phyloP scores from a whole-genome alignment of 2,797 vertebrate genomes.

The Phrynocephalus vlangalii region DNA sequence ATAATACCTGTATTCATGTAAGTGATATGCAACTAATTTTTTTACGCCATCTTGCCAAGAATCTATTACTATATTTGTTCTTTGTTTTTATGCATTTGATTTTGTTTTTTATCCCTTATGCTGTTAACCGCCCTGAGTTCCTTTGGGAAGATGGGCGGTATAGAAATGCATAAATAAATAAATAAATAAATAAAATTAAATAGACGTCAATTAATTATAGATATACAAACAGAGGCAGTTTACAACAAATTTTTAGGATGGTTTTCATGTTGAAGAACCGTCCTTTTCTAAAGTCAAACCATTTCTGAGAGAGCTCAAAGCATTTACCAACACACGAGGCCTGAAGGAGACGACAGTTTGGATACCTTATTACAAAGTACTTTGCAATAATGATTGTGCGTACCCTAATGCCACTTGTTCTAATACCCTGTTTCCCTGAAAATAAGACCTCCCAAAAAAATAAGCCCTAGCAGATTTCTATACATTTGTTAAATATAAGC shows the following conservation, averaged over 20 bases:
- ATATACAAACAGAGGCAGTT: background rate
- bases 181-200: too few relatives aligned
- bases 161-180: too few relatives aligned
- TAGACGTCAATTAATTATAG: background rate
- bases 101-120: too few relatives aligned
- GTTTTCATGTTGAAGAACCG: background rate
- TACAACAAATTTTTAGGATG: background rate
- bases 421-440: background rate
- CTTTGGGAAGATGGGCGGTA: too few relatives aligned
- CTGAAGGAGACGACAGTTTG: background rate
- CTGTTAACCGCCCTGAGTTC: too few relatives aligned
- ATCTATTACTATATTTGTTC: too few relatives aligned
- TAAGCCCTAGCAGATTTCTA: too few relatives aligned
- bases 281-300: background rate
- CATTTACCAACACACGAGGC: background rate
- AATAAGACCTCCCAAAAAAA: too few relatives aligned
- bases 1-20: background rate
- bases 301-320: background rate
- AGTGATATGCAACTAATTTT: background rate
- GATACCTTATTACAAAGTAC: background rate
- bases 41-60: too few relatives aligned
- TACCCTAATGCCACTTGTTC: background rate
- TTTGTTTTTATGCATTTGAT: too few relatives aligned
- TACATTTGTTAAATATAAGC: too few relatives aligned
- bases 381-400: background rate